Base-by-base conservation (phyloP, 2,888 invertebrate genomes). In the Autographa pulchrina region DNA sequence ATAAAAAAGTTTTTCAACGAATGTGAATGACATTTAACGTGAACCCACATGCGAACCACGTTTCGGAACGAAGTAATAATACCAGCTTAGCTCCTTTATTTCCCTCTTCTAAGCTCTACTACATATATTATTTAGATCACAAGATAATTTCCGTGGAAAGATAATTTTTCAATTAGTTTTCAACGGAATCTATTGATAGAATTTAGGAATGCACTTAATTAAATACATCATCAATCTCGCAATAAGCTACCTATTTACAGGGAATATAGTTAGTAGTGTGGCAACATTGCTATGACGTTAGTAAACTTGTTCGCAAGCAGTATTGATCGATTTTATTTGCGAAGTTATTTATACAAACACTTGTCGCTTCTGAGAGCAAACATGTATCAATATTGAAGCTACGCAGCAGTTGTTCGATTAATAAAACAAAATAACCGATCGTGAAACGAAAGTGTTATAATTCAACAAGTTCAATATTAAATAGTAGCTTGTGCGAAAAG, bases 241-340 rank as follows among this genome's bases (percentile, higher is more conserved):
- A 43, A 16, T 52, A 16, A 4, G 6, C 0, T 54, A 38, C 65
- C 11, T 1, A 1, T 1, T 8, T 7, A 0, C 3, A n/a, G 61
- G 68, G 18, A 56, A 43, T 56, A 11, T 7, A 2, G 7, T 18
- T 41, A 0, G 9, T 35, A 56, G 38, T 8, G 72, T 88, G 85
- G 83, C 86, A 89, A 85, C 91, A 72, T 87, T 78, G 68, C 25
- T 84, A 84, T 92, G 93, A 92, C 92, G 92, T 92, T 86, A 85
- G 84, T 86, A 80, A 85, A 84, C 78, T 82, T 77, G 74, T 20
- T 72, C 41, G 25, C 20, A 48, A 25, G 65, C 66, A 74, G 77
- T 92, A 92, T 92, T 87, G 92, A 92, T 92, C 89, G 87, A 74
- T 76, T 83, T 84, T 87, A 85, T 86, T 88, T 85, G 82, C 79